phyloP scores from a whole-genome alignment of 2,888 invertebrate species.

The Coleophora flavipennella region DNA sequence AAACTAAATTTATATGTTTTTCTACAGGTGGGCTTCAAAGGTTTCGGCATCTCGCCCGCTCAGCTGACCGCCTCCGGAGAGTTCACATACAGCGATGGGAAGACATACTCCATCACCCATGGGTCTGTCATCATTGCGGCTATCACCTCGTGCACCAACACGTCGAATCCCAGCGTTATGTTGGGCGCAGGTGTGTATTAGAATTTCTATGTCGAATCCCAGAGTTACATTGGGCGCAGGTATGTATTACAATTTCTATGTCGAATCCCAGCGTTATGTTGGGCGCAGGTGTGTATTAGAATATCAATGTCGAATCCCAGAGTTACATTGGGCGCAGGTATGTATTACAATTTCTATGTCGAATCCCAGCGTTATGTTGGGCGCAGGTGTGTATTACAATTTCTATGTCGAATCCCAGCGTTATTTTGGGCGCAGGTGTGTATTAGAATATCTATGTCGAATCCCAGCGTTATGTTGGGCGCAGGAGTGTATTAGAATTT shows the following conservation, averaged over 20 bases:
- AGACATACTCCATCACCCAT: slow-evolving; percentile 82
- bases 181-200: slow-evolving; percentile 84
- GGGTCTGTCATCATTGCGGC: slow-evolving; percentile 98
- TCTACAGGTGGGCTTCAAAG: slow-evolving; percentile 89
- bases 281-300: slow-evolving; percentile 95
- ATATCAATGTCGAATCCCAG: too few species aligned
- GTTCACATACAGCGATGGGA: slow-evolving; percentile 84
- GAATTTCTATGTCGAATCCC: slow-evolving; percentile 84
- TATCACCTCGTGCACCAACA: slow-evolving; percentile 98
- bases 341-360: too few species aligned
- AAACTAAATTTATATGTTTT: background rate
- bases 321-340: too few species aligned
- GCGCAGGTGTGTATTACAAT: too few species aligned
- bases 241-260: slow-evolving; percentile 98
- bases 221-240: slow-evolving; percentile 98
- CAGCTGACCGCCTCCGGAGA: slow-evolving; percentile 77
- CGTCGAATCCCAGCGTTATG: slow-evolving; percentile 98
- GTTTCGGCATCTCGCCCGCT: slow-evolving; percentile 82
- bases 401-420: too few species aligned
- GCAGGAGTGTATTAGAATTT: slow-evolving; percentile 99
- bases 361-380: too few species aligned
- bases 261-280: slow-evolving; percentile 99
- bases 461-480: slow-evolving; percentile 96
- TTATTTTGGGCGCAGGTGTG: too few species aligned
- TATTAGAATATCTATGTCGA: slow-evolving; percentile 80